Percentiles rank a stretch among this genome's conserved stretches.
Conservation (phyloP, 2,797 vertebrate species). For the Aphelocoma californica region DNA sequence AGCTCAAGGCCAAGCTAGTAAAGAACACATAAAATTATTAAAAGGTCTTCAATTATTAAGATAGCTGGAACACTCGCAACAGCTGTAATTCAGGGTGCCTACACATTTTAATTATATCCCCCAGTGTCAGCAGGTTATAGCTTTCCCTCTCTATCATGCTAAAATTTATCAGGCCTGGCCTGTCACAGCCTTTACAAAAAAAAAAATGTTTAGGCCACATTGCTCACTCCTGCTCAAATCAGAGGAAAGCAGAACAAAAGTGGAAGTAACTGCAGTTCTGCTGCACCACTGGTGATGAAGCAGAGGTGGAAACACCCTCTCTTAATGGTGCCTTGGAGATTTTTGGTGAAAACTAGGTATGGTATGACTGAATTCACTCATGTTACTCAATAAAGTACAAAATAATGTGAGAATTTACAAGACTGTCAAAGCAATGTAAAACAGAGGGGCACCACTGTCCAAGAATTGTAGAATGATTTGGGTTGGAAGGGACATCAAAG, state of each 20-base stretch:
- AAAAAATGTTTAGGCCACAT: neutral
- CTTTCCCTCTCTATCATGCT: conserved; percentile 11
- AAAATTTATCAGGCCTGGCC: conserved; percentile 48
- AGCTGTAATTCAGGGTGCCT: conserved; percentile 47
- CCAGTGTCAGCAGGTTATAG: conserved; percentile 48
- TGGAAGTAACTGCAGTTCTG: neutral
- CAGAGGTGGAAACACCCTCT: neutral
- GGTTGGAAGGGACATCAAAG: neutral
- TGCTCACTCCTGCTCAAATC: neutral
- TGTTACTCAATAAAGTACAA: neutral
- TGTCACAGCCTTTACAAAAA: neutral
- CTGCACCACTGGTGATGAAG: neutral
- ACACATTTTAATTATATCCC: conserved; percentile 53
- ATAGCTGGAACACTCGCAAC: neutral
- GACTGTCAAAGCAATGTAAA: neutral
- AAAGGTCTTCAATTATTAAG: conserved; percentile 52
- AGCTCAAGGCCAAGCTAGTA: conserved; percentile 55
- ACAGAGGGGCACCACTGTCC: neutral
- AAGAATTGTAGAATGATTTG: neutral
- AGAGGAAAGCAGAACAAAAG: neutral
- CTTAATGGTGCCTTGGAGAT: neutral
- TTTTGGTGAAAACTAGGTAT: neutral
- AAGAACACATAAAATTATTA: conserved; percentile 56
- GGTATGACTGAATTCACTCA: neutral
- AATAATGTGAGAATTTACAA: neutral